Evolutionary conservation across 2,888 invertebrate species (phyloP).

Genomic region (Notodonta dromedarius): DNA sequence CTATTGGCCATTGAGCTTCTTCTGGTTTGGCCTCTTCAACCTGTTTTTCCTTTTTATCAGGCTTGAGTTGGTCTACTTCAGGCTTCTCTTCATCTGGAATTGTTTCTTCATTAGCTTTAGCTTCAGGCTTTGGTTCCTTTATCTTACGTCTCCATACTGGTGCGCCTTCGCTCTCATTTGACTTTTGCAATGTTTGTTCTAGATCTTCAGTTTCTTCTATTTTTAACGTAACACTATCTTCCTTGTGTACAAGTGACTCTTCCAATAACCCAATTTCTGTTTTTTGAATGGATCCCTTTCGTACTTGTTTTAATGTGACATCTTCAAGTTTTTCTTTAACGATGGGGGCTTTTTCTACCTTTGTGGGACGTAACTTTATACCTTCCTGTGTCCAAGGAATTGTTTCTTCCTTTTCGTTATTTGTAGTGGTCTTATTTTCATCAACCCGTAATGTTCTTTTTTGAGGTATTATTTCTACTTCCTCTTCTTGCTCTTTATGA

Average conservation of each 20-base stretch:
- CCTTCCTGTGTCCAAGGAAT: constrained; percentile 86
- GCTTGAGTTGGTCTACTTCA: constrained; percentile 27
- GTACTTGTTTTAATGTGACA: constrained; percentile 63
- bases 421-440: constrained; percentile 26
- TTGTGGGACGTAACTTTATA: constrained; percentile 84
- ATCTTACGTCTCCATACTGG: constrained; percentile 14
- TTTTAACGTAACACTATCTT: constrained; percentile 84
- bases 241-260: constrained; percentile 82
- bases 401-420: constrained; percentile 1
- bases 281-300: constrained; percentile 68
- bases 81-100: constrained; percentile 33
- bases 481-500: constrained; percentile 25
- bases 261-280: constrained; percentile 68
- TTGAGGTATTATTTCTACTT: constrained; percentile 16
- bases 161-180: constrained; percentile 14
- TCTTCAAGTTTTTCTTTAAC: constrained; percentile 81
- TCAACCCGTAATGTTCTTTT: constrained; percentile 39
- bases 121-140: constrained; percentile 62
- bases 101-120: constrained; percentile 38
- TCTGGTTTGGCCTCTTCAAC: constrained; percentile 49
- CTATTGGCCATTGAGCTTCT: constrained; percentile 50
- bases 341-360: constrained; percentile 81
- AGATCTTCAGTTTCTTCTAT: constrained; percentile 36
- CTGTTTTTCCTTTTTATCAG: constrained; percentile 38
- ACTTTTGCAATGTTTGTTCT: constrained; percentile 4